Evolutionary conservation across 2,113 vertebrate species (phyloP), one percentile per base, ranked within the genome.

Genomic region (Amphilophus citrinellus): DNA sequence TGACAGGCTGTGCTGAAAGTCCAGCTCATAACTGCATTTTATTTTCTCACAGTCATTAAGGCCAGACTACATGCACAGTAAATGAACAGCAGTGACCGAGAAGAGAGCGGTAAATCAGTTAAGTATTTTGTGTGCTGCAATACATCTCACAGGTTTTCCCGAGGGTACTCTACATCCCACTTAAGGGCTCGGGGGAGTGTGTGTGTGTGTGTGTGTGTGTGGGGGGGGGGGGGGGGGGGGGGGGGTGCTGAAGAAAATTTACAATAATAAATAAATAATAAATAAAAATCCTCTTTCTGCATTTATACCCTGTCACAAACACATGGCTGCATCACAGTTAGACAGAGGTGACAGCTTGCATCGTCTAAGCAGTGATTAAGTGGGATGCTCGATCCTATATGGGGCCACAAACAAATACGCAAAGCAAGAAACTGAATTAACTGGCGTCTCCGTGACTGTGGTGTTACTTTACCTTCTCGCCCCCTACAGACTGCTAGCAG

Each of bases 321-420:
- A 78, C 86, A 84, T 84, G 89, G 77, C 59, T 61, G 4, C 35
- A 71, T 86, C 85, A 86, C 86, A 90, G 58, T 59, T 76, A 42
- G 76, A 79, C 75, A 57, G 77, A 63, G 62, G 37, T 92, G 91
- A 92, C 90, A 93, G 91, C 79, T 93, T 88, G 80, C 27, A 79
- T 91, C 84, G 90, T 92, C 84, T 89, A 53, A 56, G 58, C 47
- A 8, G 80, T 86, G 89, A 90, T 93, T 91, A 93, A 84, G 75
- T 77, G 27, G 56, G 58, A 18, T 75, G 58, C 13, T 44, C 53
- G 27, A 27, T 56, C 47, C 44, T 56, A 20, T 57, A 35, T 9
- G 42, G 6, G 10, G 22, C 39, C 32, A 44, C 39, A 77, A n/a
- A 77, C 24, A 61, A 73, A 73, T 47, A 47, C 0, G 24, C 24